Conservation (phyloP, 2,113 vertebrate genomes). For the Nesoenas mayeri region DNA sequence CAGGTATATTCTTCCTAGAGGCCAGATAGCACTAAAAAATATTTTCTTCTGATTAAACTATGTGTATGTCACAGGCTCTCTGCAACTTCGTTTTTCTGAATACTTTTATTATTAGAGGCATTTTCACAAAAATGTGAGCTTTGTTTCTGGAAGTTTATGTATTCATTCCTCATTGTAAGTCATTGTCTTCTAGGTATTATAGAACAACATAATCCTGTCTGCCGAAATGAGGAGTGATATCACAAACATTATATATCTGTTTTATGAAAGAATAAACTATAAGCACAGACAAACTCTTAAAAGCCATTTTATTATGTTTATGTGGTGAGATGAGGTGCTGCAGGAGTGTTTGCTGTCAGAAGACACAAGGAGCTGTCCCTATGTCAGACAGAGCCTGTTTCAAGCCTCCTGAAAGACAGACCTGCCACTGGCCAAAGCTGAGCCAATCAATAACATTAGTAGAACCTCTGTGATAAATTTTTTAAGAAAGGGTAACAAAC, state of each 20-base stretch:
- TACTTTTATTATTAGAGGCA: slow-evolving; percentile 1
- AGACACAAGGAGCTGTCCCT: neutral
- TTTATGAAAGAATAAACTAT: slow-evolving; percentile 1
- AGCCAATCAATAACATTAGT: fast-evolving
- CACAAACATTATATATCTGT: neutral
- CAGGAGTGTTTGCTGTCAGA: neutral
- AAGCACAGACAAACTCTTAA: neutral
- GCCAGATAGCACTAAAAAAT: neutral
- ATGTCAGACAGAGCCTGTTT: neutral
- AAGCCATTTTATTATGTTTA: neutral
- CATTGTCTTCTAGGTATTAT: neutral
- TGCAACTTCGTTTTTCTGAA: neutral
- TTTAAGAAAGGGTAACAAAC: neutral
- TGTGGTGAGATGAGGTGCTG: neutral
- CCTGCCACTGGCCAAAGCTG: fast-evolving
- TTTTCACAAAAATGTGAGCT: slow-evolving; percentile 23
- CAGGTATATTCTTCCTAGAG: neutral
- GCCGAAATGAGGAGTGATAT: neutral
- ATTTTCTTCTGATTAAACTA: neutral
- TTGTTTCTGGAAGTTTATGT: slow-evolving; percentile 33
- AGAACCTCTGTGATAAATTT: neutral
- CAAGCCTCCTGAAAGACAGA: fast-evolving
- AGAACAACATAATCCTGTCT: neutral
- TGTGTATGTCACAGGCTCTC: neutral
- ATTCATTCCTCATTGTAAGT: slow-evolving; percentile 17